Percentiles rank a stretch among this genome's conserved stretches.
Conservation (phyloP, 2,797 vertebrate species). For the Phrynocephalus forsythii region DNA sequence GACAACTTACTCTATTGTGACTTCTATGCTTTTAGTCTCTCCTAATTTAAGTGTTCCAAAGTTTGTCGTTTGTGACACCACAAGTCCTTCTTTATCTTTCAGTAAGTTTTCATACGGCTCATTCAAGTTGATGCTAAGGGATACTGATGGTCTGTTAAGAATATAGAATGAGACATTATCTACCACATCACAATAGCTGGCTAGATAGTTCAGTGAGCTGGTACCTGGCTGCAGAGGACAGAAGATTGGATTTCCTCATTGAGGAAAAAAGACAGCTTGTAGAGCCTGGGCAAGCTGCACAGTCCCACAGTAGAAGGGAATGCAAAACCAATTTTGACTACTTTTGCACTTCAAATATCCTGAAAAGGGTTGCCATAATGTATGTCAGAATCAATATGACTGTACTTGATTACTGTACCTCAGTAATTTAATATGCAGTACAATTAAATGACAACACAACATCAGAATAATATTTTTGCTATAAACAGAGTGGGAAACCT, state of each 20-base stretch:
- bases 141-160: background rate
- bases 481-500: too few species aligned
- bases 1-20: constrained; percentile 89
- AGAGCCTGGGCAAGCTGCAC: too few species aligned
- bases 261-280: too few species aligned
- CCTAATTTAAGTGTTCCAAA: constrained; percentile 87
- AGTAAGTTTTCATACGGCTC: constrained; percentile 74
- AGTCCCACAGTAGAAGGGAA: too few species aligned
- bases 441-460: background rate
- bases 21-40: constrained; percentile 74
- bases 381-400: too few species aligned
- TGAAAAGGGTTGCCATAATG: too few species aligned
- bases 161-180: constrained; percentile 26
- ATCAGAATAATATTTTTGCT: background rate
- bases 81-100: constrained; percentile 85
- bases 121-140: constrained; percentile 7
- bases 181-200: too few species aligned
- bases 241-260: too few species aligned
- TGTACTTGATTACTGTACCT: constrained; percentile 12
- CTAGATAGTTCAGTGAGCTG: too few species aligned
- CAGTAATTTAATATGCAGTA: background rate
- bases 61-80: constrained; percentile 81
- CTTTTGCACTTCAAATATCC: too few species aligned
- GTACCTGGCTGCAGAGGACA: too few species aligned
- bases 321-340: too few species aligned